phyloP scores from a whole-genome alignment of 2,888 invertebrate species.

The Ferrisia virgata region DNA sequence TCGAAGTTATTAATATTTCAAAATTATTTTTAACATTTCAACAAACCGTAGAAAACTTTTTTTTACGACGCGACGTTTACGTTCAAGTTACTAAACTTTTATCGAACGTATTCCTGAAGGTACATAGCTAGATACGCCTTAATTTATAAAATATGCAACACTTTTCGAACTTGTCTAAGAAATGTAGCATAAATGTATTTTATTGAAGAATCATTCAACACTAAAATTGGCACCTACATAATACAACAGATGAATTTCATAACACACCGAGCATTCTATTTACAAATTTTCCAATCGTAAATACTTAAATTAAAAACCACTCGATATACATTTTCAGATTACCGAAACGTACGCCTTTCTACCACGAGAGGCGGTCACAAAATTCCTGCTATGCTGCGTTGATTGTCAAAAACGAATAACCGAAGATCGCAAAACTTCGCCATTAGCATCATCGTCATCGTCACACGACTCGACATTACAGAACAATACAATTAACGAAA shows the following conservation, averaged over 20 bases:
- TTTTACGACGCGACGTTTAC: no score
- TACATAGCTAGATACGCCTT: no score
- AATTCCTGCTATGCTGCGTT: conserved; percentile 86
- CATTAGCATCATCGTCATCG: conserved; percentile 29
- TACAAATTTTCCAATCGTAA: neutral
- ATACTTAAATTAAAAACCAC: no score
- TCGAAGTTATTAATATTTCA: neutral
- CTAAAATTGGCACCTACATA: no score
- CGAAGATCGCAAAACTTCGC: conserved; percentile 33
- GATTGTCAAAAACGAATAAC: conserved; percentile 37
- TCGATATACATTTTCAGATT: conserved; percentile 65
- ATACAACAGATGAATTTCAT: neutral
- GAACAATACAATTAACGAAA: neutral
- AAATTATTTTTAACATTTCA: neutral
- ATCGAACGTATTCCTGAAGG: neutral
- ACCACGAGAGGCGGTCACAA: conserved; percentile 92
- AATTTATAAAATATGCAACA: neutral
- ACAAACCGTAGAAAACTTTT: neutral
- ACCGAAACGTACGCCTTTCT: conserved; percentile 94
- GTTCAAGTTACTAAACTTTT: neutral
- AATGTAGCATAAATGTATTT: neutral
- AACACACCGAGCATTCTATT: neutral
- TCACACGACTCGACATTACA: conserved; percentile 5
- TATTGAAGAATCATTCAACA: neutral
- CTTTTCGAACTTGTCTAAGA: neutral